Percentiles rank a stretch among this genome's conserved stretches.
phyloP scores from a whole-genome alignment of 2,888 invertebrate genomes.

The Cheilosia vernalis region DNA sequence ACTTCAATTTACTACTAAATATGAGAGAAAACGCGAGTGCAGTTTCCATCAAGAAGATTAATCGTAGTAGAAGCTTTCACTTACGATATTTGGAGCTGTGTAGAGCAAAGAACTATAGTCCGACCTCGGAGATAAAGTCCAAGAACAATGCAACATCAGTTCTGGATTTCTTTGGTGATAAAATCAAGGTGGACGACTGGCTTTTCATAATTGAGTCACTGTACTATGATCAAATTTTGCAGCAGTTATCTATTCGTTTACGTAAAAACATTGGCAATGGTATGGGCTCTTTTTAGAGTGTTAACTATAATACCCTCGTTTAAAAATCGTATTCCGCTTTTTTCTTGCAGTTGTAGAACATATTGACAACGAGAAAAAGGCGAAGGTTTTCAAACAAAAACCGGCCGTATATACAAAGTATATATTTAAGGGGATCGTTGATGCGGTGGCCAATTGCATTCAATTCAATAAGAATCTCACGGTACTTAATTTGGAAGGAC shows the following conservation, averaged over 20 bases:
- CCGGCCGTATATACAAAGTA: slow-evolving; percentile 89
- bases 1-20: neutral
- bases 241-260: slow-evolving; percentile 88
- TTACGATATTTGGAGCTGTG: slow-evolving; percentile 83
- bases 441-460: slow-evolving; percentile 87
- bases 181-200: slow-evolving; percentile 91
- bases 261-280: slow-evolving; percentile 82
- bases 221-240: slow-evolving; percentile 88
- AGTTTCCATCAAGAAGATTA: slow-evolving; percentile 78
- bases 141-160: slow-evolving; percentile 84
- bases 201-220: slow-evolving; percentile 89
- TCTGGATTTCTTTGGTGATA: slow-evolving; percentile 89
- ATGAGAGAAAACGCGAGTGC: slow-evolving; percentile 41
- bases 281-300: slow-evolving; percentile 53
- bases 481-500: slow-evolving; percentile 87
- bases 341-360: slow-evolving; percentile 78
- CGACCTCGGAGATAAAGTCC: slow-evolving; percentile 79
- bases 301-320: neutral
- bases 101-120: slow-evolving; percentile 81
- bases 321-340: slow-evolving; percentile 5
- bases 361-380: slow-evolving; percentile 86
- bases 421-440: slow-evolving; percentile 87
- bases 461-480: slow-evolving; percentile 86
- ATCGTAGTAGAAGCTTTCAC: slow-evolving; percentile 81
- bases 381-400: slow-evolving; percentile 86